A percentile compares a stretch with the other conserved stretches of the same genome.
phyloP scores from a whole-genome alignment of 1,140 invertebrate species.

The Conus betulinus region DNA sequence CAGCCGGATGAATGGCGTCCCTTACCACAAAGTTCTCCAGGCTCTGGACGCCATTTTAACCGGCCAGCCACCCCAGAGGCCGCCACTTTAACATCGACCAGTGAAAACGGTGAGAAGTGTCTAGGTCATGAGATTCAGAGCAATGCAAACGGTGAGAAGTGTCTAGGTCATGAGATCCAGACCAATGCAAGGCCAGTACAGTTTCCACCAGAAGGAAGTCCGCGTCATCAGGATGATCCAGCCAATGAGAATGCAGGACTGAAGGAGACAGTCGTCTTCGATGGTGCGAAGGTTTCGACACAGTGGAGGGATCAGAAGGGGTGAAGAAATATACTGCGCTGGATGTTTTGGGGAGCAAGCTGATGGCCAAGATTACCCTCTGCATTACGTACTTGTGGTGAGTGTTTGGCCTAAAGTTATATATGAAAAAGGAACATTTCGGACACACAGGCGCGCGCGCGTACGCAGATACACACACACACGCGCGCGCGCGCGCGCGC shows the following conservation, averaged over 20 bases:
- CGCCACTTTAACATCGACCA: background rate
- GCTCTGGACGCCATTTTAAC: background rate
- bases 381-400: slow-evolving; percentile 43
- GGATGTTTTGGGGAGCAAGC: slow-evolving; percentile 32
- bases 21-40: slow-evolving; percentile 10
- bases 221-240: background rate
- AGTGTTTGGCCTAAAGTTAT: background rate
- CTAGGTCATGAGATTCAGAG: background rate
- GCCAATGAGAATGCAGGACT: background rate
- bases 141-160: background rate
- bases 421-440: too few species aligned
- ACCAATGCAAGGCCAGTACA: background rate
- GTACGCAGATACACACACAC: too few species aligned
- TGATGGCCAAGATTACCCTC: slow-evolving; percentile 27
- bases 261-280: background rate
- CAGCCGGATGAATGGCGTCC: slow-evolving; percentile 38
- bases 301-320: background rate
- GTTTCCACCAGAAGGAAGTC: background rate
- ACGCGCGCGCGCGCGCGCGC: too few species aligned
- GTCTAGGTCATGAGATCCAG: background rate
- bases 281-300: background rate
- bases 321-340: slow-evolving; percentile 37
- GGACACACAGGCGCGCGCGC: too few species aligned
- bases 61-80: background rate
- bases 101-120: background rate